Base-by-base conservation (phyloP, 2,113 vertebrate genomes). In the Engystomops pustulosus region DNA sequence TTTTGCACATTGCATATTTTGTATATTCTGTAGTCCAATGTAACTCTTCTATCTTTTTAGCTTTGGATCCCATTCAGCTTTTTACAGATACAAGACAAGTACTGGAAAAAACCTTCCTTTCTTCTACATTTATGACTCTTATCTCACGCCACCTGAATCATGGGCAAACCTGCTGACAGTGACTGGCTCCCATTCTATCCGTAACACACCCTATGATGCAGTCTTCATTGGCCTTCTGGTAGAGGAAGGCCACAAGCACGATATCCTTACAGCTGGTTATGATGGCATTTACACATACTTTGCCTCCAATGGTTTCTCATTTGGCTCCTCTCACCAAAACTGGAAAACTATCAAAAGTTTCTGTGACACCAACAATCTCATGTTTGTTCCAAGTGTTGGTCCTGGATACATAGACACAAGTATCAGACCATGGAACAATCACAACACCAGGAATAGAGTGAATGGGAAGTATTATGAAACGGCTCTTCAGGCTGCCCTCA, bases 231-330 rank as follows among this genome's bases (percentile, higher is more conserved):
- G 92, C 0, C 90, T 97, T 58, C 88, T 97, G 34, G 95, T 96
- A 7, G 96, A 97, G 77, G 96, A 97, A 85, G 92, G 94, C 3
- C 96, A 97, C 89, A 95, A 96, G 67, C 91, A 95, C 0, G 95
- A 97, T 83, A 96, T 97, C 87, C 91, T 95, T 0, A 89, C 93
- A 0, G 92, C 93, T 0, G 96, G 96, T 12, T 97, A 95, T 2
- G 95, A 97, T 0, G 95, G 96, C 83, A 95, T 96, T 84, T 97
- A 97, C 85, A 97, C 96, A 4, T 97, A 96, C 87, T 97, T 97
- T 10, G 95, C 96, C 23, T 97, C 96, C 86, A 97, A 97, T 0
- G 96, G 96, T 34, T 97, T 97, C 88, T 97, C 96, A 47, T 97
- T 95, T 1, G 96, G 96, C 84, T 97, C 96, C 0, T 97, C 96